Evolutionary conservation across 1,140 invertebrate genomes (phyloP), one percentile per base, ranked within the genome.

Genomic region (Drosophila pseudoananassae): DNA sequence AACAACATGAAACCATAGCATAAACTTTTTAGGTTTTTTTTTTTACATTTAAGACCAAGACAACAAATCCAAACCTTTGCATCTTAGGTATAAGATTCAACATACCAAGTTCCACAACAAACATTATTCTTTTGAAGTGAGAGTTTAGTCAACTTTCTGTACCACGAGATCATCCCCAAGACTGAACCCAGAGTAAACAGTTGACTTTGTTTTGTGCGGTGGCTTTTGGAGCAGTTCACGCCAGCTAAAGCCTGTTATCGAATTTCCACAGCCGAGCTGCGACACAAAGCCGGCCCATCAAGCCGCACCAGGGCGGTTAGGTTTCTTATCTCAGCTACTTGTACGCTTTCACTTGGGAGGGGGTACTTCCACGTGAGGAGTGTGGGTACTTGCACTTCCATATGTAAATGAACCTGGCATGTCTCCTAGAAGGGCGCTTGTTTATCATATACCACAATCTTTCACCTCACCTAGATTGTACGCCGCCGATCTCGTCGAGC

Each of bases 401-500:
- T 7, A 40, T n/a, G 12, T 14, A 40, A 40, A 40, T 40, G 10
- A 40, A 15, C 38, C 12, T 31, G 1, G 31, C 31, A 31, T 8
- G 31, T 31, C 31, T 10, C 8, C 31, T 10, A 31, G 29, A 29
- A 29, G 8, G 7, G 29, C 7, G 5, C 29, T 29, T 29, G 4
- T 4, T 25, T 4, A 25, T 25, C 23, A 25, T 25, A 25, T 36
- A 12, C 0, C 10, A 36, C 10, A 36, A 12, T 36, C 33, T 10
- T 12, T 36, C 9, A 1, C 20, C 40, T 29, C 25, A 14, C 25
- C 23, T 46, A 91, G 89, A 87, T 87, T 54, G 78, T 80, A 8
- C 78, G 84, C 51, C 81, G 79, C 40, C 74, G 90, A 50, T 85
- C 81, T 12, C 81, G 90, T 43, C 90, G 91, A 45, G 84, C 87